Base-by-base conservation (phyloP, 2,797 vertebrate genomes). In the Schizopygopsis malacanthus region DNA sequence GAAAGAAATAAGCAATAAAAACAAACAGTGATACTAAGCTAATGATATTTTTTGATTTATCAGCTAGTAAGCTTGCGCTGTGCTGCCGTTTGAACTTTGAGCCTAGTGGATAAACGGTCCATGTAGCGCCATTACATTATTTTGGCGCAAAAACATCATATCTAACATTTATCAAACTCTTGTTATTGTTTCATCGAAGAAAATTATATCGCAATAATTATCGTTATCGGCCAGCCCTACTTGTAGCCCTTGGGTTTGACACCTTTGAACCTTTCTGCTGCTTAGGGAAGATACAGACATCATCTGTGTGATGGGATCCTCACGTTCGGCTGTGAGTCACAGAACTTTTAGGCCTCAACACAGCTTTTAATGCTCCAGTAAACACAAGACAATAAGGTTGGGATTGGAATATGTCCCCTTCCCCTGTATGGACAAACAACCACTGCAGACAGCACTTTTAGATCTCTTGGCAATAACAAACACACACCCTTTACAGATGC, bases 271-370 rank as follows among this genome's bases (percentile, higher is more conserved):
- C 86, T 86, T 88, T 86, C 85, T 81, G 25, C 54, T 81, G 43
- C 85, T 87, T 1, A 0, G 3, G 87, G 89, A 92, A 90, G 81
- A 83, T 89, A 85, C 79, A 83, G 88, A 91, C 92, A 92, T 93
- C 89, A 87, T 88, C 90, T 90, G 87, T 89, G 92, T 92, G 92
- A 91, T 83, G 89, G 85, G 82, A 90, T 76, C 71, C 11, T 76
- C 87, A 85, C 41, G 84, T 92, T 92, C 88, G 89, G 87, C 88
- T 89, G 89, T 89, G 89, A 93, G 87, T 93, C 90, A 90, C 56
- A 90, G 87, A 73, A 72, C 69, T 81, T 88, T 70, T 0, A 54
- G 67, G 43, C 65, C 79, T 86, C 70, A 28, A 61, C 39, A 79
- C 54, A 71, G 50, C 37, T 47, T 71, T 82, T 71, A 82, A 71